phyloP scores from a whole-genome alignment of 2,113 vertebrate genomes.

The Dipodomys ordii region DNA sequence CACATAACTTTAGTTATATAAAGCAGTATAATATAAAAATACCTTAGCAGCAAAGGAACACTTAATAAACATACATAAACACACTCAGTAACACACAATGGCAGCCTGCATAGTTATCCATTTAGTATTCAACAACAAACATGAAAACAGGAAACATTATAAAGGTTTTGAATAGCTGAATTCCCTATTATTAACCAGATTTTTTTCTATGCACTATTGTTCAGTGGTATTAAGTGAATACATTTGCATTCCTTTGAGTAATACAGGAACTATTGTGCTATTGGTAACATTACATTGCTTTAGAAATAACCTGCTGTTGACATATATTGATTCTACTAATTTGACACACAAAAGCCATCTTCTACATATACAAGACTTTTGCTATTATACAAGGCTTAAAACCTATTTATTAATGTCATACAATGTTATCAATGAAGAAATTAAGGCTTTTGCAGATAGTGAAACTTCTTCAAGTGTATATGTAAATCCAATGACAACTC shows the following conservation, averaged over 20 bases:
- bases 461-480: not conserved
- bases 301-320: slow-evolving; percentile 24
- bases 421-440: slow-evolving; percentile 12
- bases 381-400: not conserved
- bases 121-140: not conserved
- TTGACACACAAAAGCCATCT: not conserved
- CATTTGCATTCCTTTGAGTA: slow-evolving; percentile 14
- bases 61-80: slow-evolving; percentile 16
- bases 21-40: not conserved
- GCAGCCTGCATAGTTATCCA: not conserved
- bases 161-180: slow-evolving; percentile 6
- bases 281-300: not conserved
- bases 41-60: not conserved
- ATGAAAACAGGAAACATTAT: not conserved
- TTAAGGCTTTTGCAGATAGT: not conserved
- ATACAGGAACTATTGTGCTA: not conserved
- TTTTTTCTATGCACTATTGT: not conserved
- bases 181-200: not conserved
- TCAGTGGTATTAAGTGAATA: not conserved
- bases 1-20: not conserved
- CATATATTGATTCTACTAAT: not conserved
- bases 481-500: rapidly evolving
- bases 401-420: not conserved
- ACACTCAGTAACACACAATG: not conserved
- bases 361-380: not conserved